phyloP scores from a whole-genome alignment of 1,140 invertebrate genomes.

The Orius insidiosus region DNA sequence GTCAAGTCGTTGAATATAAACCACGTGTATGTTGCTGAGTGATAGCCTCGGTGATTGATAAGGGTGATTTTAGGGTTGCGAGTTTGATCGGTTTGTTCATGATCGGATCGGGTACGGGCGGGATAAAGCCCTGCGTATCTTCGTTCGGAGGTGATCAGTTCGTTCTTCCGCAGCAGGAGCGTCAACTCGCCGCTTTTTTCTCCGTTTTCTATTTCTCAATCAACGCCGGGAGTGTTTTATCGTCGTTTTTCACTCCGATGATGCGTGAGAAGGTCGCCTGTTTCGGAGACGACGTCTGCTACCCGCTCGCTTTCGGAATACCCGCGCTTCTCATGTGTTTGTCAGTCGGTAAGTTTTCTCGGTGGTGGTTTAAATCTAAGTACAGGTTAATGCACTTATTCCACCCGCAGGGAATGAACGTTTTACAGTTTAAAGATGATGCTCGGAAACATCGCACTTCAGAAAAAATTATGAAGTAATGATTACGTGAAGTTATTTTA shows the following conservation, averaged over 20 bases:
- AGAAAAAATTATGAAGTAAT: too few relatives aligned
- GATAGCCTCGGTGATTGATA: too few relatives aligned
- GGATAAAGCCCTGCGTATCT: constrained; percentile 94
- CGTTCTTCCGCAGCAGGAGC: constrained; percentile 53
- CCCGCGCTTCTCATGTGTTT: constrained; percentile 67
- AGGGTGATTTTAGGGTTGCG: too few relatives aligned
- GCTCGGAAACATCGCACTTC: too few relatives aligned
- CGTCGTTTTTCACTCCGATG: constrained; percentile 76
- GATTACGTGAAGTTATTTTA: too few relatives aligned
- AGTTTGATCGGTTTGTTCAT: constrained; percentile 55
- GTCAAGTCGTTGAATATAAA: not conserved
- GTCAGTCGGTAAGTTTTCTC: constrained; percentile 43
- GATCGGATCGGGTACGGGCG: constrained; percentile 81
- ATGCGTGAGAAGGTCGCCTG: constrained; percentile 57
- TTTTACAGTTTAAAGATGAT: too few relatives aligned
- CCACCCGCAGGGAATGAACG: too few relatives aligned
- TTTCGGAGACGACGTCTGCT: constrained; percentile 66
- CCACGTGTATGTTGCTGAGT: too few relatives aligned
- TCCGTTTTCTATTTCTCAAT: constrained; percentile 89
- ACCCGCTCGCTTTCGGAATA: constrained; percentile 79
- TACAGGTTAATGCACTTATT: too few relatives aligned
- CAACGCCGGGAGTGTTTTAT: constrained; percentile 79
- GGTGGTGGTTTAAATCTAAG: constrained; percentile 1
- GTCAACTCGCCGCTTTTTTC: constrained; percentile 68
- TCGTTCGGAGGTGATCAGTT: constrained; percentile 97